Conservation (phyloP, 37 sponge, comb jelly and placozoan species). For the Tethya wilhelma region DNA sequence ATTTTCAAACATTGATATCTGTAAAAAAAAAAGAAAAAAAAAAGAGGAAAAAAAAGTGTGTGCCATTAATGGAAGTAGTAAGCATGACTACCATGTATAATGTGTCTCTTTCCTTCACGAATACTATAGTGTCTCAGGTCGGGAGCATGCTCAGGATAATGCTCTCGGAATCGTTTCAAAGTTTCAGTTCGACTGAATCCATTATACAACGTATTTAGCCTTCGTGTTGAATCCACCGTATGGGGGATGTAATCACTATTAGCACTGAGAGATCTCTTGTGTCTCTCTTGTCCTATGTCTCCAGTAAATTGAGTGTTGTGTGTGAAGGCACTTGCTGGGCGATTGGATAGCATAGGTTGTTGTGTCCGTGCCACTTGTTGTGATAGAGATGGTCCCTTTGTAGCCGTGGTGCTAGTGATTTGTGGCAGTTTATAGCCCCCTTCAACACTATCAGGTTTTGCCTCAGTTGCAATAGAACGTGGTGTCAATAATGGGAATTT, state of each 20-base stretch:
- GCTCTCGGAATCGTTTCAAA: conserved; percentile 38
- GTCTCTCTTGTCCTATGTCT: background rate
- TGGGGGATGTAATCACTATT: background rate
- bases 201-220: conserved; percentile 7
- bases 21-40: background rate
- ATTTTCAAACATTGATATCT: too few relatives aligned
- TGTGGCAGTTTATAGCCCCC: background rate
- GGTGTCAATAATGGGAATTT: background rate
- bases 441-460: background rate
- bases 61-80: conserved; percentile 78
- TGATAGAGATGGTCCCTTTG: background rate
- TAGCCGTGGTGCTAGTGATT: background rate
- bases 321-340: background rate
- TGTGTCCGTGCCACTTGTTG: background rate
- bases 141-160: conserved; percentile 70
- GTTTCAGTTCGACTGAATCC: conserved; percentile 55
- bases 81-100: conserved; percentile 76
- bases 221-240: conserved; percentile 1
- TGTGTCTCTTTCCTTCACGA: conserved; percentile 69
- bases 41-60: too few relatives aligned
- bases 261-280: background rate
- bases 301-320: background rate
- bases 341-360: background rate
- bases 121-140: conserved; percentile 67
- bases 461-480: too few relatives aligned